A percentile compares a stretch with the other conserved stretches of the same genome.
Conservation (phyloP, 2,888 invertebrate genomes). For the Deilephila porcellus region DNA sequence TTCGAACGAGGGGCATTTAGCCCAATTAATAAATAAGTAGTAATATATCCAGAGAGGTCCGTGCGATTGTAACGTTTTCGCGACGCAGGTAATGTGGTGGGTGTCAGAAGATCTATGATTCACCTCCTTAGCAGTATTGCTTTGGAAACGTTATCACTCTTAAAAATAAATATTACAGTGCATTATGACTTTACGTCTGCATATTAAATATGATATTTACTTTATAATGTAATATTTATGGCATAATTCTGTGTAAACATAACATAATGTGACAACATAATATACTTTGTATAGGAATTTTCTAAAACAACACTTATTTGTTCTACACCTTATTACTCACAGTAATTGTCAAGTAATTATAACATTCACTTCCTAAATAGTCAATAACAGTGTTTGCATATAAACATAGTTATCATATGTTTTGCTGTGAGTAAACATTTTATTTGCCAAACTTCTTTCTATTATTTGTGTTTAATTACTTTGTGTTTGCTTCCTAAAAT, state of each 20-base stretch:
- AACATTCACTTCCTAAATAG: background rate
- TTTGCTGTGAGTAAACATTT: slow-evolving; percentile 9
- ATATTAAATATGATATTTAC: background rate
- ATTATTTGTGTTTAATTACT: too few species aligned
- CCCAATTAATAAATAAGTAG: slow-evolving; percentile 38
- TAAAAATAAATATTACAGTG: slow-evolving; percentile 25
- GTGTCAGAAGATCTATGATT: slow-evolving; percentile 15
- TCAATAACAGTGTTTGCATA: background rate
- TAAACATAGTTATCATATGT: background rate
- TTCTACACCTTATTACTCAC: background rate
- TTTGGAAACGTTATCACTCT: background rate
- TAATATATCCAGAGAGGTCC: slow-evolving; percentile 37
- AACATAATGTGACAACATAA: too few species aligned
- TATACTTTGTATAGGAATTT: too few species aligned
- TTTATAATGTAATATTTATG: background rate
- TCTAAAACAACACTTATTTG: too few species aligned
- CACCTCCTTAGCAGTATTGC: background rate
- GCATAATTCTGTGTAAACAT: background rate
- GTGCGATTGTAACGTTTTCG: slow-evolving; percentile 20
- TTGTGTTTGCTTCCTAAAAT: too few species aligned
- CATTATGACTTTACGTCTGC: background rate
- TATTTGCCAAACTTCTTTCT: slow-evolving; percentile 8
- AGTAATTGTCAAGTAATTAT: background rate
- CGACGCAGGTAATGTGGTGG: slow-evolving; percentile 10
- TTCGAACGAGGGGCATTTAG: slow-evolving; percentile 31